Base-by-base conservation (phyloP, 1,140 invertebrate species). In the Maniola jurtina region DNA sequence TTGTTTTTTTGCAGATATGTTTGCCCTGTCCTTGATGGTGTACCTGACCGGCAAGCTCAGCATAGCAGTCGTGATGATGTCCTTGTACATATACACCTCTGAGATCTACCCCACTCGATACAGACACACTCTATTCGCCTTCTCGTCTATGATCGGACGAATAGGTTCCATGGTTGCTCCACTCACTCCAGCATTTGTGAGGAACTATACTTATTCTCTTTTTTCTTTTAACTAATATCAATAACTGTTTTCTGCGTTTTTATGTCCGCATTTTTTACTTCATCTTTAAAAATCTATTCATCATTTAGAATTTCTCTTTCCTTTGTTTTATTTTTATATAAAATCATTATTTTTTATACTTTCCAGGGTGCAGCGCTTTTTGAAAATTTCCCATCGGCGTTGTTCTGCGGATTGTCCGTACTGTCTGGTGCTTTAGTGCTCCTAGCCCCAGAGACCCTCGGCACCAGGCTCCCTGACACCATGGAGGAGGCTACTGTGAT, bases 1-100 rank as follows among this genome's bases (percentile, higher is more conserved):
- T 57, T 40, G 16, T 15, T 34, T 48, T 52, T 34, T 70, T 65
- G 1, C 67, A 84, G 81, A 68, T 8, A 64, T 70, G 13, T 57
- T 71, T 6, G 75, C 50, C 42, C 13, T 91, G 6, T 89, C 90
- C 7, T 59, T 94, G 63, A 64, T 90, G 8, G 61, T 94, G 3
- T 96, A 95, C 71, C 87, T 97, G 34, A 76, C 94, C 0, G 96
- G 95, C 5, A 96, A 96, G 88, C 94, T 93, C 79, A 92, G 93
- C 33, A 95, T 95, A 35, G 94, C 94, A 0, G 90, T 93, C 65
- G 93, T 94, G 2, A 94, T 95, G 76, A 93, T 93, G 15, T 92
- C 94, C 11, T 83, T 94, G 6, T 95, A 95, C 80, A 91, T 95
- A 64, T 94, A 94, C 70, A 94, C 94, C 0, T 92, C 93, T 1